Base-by-base conservation (phyloP, 2,888 invertebrate species). In the Acleris laterana region DNA sequence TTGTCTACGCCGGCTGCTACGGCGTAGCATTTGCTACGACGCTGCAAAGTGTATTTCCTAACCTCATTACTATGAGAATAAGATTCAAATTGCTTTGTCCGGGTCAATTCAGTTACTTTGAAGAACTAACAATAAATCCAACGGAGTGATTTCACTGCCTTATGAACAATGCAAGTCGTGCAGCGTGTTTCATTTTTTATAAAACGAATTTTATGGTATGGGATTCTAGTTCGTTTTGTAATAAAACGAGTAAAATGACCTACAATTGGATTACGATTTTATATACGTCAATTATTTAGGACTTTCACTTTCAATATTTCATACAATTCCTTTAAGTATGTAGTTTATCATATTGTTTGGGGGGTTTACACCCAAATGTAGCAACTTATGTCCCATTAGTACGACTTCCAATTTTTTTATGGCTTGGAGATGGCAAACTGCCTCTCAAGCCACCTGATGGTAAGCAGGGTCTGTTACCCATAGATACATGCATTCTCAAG, bases 1-100 rank as follows among this genome's bases (percentile, higher is more conserved):
- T 51, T 56, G 60, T 65, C 66, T 66, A 66, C 66, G 62, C 66
- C 57, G 52, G 66, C 66, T 66, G 66, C 64, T 64, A 64, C 61
- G 56, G 17, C 56, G 66, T 62, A 62, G 62, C 56, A 61, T 60
- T 49, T 11, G 50, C 56, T 65, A 65, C 64, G 50, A 60, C 20
- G 46, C 44, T 20, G 16, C 44, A 17, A 48, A 11, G 20, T 6
- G 25, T 25, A 17, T 38, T 38, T n/a, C 16, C 0, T 49, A 38
- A 49, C 32, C 16, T 5, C 25, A 49, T 25, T 0, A 0, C 1
- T 7, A 9, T 49, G 25, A 0, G 16, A 7, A 50, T 56, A 63
- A 11, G 56, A 56, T 50, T 50, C 17, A 42, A 49, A 42, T 57
- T 56, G 3, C 50, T 13, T 50, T 50, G 22, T 13, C 7, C 2